Evolutionary conservation across 2,888 invertebrate genomes (phyloP).

Genomic region (Brachylomia viminalis): DNA sequence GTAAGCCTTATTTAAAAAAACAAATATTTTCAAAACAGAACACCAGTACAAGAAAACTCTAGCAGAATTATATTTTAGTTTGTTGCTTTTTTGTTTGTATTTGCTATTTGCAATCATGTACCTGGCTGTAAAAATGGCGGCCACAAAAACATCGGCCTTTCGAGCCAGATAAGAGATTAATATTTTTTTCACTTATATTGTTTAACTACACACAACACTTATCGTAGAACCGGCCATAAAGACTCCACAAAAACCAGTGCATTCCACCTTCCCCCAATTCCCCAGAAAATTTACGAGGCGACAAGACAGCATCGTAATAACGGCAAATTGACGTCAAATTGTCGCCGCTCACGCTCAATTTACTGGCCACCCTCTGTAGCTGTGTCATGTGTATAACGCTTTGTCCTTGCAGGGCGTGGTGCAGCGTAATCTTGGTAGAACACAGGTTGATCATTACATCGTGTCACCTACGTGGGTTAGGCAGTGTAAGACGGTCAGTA

Average conservation of each 20-base stretch:
- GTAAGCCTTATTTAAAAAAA: not conserved
- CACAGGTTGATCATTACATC: conserved; percentile 13
- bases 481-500: not conserved
- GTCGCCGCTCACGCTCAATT: conserved; percentile 73
- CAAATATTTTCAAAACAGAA: not conserved
- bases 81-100: not conserved
- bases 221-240: conserved; percentile 34
- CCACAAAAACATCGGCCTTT: not conserved
- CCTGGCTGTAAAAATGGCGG: not conserved
- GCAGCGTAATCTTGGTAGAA: conserved; percentile 31
- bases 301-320: conserved; percentile 76
- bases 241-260: conserved; percentile 19
- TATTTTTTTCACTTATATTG: not conserved
- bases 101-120: too few relatives aligned
- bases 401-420: conserved; percentile 38
- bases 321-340: conserved; percentile 79
- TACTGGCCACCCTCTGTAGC: conserved; percentile 47
- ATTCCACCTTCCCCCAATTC: conserved; percentile 1
- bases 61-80: too few relatives aligned
- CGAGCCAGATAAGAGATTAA: not conserved
- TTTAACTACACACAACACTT: not conserved
- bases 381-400: conserved; percentile 8
- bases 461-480: not conserved
- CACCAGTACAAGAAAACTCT: too few relatives aligned
- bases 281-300: conserved; percentile 71